phyloP scores from a whole-genome alignment of 2,113 vertebrate species.

The Camelus dromedarius region DNA sequence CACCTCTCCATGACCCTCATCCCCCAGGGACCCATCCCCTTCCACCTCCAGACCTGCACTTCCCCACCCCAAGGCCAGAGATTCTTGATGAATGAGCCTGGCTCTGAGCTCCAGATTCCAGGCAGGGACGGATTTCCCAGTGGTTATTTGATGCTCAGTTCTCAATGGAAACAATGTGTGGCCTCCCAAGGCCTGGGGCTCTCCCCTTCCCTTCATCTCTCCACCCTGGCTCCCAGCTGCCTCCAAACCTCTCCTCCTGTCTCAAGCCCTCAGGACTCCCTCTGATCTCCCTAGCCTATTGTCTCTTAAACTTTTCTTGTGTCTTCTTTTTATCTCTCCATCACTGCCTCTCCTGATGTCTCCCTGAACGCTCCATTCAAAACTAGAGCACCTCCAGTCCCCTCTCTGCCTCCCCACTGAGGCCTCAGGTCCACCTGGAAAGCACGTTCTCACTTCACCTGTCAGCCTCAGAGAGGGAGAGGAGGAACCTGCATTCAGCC shows the following conservation, averaged over 20 bases:
- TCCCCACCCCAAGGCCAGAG: constrained; percentile 46
- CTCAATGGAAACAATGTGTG: constrained; percentile 64
- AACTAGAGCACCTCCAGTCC: not conserved
- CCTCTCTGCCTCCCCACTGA: not conserved
- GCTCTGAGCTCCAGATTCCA: constrained; percentile 63
- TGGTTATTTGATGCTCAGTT: constrained; percentile 39
- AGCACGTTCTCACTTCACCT: not conserved
- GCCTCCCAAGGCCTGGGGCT: not conserved
- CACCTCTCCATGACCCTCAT: not conserved
- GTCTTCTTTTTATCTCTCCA: not conserved
- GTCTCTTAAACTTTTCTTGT: not conserved
- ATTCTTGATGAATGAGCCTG: constrained; percentile 65
- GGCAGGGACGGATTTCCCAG: constrained; percentile 64
- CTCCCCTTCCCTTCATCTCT: not conserved
- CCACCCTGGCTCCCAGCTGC: not conserved
- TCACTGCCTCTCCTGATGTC: not conserved
- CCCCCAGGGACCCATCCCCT: not conserved
- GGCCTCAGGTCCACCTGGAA: not conserved
- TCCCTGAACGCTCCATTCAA: not conserved
- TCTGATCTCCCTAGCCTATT: not conserved
- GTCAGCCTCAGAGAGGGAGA: not conserved
- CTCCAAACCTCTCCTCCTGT: not conserved
- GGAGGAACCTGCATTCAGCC: not conserved
- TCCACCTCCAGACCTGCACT: not conserved
- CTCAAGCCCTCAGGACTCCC: not conserved